Conservation (phyloP, 2,888 invertebrate species). For the Deilephila elpenor region DNA sequence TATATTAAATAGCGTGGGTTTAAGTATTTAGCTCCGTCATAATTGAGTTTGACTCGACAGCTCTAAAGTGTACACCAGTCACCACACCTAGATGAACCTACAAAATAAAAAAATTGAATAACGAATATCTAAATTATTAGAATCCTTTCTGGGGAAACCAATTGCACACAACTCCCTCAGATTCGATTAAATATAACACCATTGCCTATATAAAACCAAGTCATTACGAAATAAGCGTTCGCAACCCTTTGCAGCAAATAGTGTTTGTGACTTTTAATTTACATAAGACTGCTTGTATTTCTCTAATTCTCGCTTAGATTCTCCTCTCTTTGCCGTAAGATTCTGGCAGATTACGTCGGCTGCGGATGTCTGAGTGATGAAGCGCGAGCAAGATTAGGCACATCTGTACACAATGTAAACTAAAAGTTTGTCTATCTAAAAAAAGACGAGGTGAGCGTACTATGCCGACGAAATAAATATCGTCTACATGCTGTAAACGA, state of each 20-base stretch:
- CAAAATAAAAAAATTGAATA: too few relatives aligned
- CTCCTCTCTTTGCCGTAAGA: conserved; percentile 2
- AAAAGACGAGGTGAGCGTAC: conserved; percentile 2
- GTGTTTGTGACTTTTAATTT: not conserved
- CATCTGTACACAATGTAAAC: conserved; percentile 17
- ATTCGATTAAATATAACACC: too few relatives aligned
- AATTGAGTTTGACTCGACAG: too few relatives aligned
- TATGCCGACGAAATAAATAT: conserved; percentile 8
- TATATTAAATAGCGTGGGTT: too few relatives aligned
- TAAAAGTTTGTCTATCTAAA: conserved; percentile 14
- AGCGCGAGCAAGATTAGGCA: conserved; percentile 24
- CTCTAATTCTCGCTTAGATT: not conserved
- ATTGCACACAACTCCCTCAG: too few relatives aligned
- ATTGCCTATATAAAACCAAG: too few relatives aligned
- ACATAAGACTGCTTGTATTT: not conserved
- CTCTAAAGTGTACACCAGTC: too few relatives aligned
- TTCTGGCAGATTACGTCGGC: conserved; percentile 5
- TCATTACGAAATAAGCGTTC: not conserved
- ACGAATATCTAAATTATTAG: too few relatives aligned
- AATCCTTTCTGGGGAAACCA: too few relatives aligned
- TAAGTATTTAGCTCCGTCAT: too few relatives aligned
- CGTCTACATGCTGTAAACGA: not conserved
- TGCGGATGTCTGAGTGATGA: conserved; percentile 23
- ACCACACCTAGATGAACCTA: too few relatives aligned
- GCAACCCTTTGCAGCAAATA: not conserved